Evolutionary conservation across 2,797 vertebrate genomes (phyloP).

Genomic region (Sardinella longiceps): DNA sequence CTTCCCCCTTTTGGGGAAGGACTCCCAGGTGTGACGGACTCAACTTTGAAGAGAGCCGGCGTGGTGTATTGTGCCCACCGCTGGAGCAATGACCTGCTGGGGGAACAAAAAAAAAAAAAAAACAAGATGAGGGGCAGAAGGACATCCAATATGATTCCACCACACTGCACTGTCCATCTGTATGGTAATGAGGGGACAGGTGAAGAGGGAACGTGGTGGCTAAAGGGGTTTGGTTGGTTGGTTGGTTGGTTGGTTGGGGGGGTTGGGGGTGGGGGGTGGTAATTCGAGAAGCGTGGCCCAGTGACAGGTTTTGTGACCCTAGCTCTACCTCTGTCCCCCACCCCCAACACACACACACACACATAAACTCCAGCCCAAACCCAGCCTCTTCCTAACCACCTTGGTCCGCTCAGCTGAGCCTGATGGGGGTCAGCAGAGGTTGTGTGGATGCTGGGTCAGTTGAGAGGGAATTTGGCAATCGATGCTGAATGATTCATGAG

Average conservation of each 20-base stretch:
- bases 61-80: conserved; percentile 62
- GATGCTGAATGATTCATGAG: neutral
- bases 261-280: neutral
- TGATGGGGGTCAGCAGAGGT: neutral
- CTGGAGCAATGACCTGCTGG: conserved; percentile 57
- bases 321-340: neutral
- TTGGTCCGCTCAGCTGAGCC: neutral
- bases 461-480: neutral
- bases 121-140: conserved; percentile 46
- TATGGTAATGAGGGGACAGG: conserved; percentile 71
- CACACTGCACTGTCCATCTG: conserved; percentile 73
- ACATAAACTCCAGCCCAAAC: neutral
- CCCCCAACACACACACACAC: neutral
- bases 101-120: conserved; percentile 21
- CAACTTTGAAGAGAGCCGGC: conserved; percentile 61
- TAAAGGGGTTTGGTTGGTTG: too few relatives aligned
- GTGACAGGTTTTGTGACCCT: conserved; percentile 15
- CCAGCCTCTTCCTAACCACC: neutral
- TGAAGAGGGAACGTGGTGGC: neutral
- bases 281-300: conserved; percentile 29
- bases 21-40: conserved; percentile 72
- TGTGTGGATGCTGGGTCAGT: neutral
- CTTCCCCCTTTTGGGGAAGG: conserved; percentile 66
- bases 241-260: too few relatives aligned
- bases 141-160: conserved; percentile 64